Evolutionary conservation across 2,797 vertebrate species (phyloP).

Genomic region (Zenarchopterus dispar): DNA sequence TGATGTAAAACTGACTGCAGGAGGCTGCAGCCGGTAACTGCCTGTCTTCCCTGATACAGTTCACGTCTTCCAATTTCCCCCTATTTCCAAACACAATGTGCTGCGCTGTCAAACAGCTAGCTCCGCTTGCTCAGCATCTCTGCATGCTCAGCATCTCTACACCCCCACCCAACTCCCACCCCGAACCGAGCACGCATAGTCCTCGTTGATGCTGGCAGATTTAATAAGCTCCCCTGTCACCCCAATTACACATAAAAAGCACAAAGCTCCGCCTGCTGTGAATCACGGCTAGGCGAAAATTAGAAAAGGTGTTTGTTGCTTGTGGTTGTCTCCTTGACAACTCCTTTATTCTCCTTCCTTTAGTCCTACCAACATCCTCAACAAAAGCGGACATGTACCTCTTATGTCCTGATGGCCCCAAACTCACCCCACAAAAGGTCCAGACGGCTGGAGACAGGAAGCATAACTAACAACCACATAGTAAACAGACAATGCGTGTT

Average conservation of each 20-base stretch:
- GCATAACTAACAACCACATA: constrained; percentile 29
- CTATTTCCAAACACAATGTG: constrained; percentile 48
- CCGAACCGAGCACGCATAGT: constrained; percentile 13
- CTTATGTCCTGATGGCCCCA: constrained; percentile 1
- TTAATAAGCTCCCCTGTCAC: constrained; percentile 67
- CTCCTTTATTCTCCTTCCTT: constrained; percentile 28
- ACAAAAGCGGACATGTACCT: constrained; percentile 35
- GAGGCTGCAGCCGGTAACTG: constrained; percentile 39
- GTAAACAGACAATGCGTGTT: constrained; percentile 44
- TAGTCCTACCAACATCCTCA: constrained; percentile 12
- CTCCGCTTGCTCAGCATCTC: constrained; percentile 66
- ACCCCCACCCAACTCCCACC: background rate
- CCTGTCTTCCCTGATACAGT: constrained; percentile 45
- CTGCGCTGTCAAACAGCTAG: constrained; percentile 44
- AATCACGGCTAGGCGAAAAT: constrained; percentile 33
- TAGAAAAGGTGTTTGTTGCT: constrained; percentile 27
- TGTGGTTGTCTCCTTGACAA: constrained; percentile 32
- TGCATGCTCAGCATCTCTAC: background rate
- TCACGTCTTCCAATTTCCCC: constrained; percentile 22
- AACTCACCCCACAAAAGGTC: background rate
- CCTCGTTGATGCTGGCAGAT: constrained; percentile 47
- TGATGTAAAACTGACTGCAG: constrained; percentile 12
- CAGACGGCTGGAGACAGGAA: constrained; percentile 23
- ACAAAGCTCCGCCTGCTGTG: constrained; percentile 17
- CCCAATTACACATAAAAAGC: constrained; percentile 30